Evolutionary conservation across 2,888 invertebrate genomes (phyloP), one percentile per base, ranked within the genome.

Genomic region (Bhutanitis thaidina): DNA sequence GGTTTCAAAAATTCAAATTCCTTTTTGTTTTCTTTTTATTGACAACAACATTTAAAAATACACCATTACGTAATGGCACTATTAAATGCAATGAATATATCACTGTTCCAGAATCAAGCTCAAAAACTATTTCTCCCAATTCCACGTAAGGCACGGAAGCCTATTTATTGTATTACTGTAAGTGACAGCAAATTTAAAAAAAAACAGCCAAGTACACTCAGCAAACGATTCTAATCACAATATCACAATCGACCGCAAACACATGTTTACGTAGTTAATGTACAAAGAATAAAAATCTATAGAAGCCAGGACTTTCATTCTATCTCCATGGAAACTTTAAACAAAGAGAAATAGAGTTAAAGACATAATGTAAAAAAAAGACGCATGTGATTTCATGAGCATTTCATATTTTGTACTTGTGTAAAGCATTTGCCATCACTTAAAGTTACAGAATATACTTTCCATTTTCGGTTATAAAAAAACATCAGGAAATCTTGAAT

Each of bases 81-180:
- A 72, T 68, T 86, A 87, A 87, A 87, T 87, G 87, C 87, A 84
- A 69, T 67, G 71, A 52, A 52, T 52, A 52, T 83, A 85, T 85
- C 84, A 85, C 84, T 75, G 69, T 68, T 61, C 16, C 39, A 13
- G 12, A 65, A 66, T 61, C 48, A 50, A 57, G 56, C 44, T 32
- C 37, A 43, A 50, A 13, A 41, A 36, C 35, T 25, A 7, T 29
- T 34, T 20, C 41, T 44, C 37, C 43, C 45, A 50, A 56, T 38
- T 48, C 44, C 44, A 59, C 54, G 43, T 51, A 54, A 47, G 49
- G 43, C 55, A 67, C 34, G n/a, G 7, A 43, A 15, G 1, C 9
- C n/a, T n/a, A n/a, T n/a, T 15, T 20, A 20, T 27, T 8, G 35
- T 29, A 40, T 4, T 14, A 43, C 14, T 34, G n/a, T 40, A 61